Evolutionary conservation across 2,888 invertebrate species (phyloP), one percentile per base, ranked within the genome.

Genomic region (Lottia gigantea): DNA sequence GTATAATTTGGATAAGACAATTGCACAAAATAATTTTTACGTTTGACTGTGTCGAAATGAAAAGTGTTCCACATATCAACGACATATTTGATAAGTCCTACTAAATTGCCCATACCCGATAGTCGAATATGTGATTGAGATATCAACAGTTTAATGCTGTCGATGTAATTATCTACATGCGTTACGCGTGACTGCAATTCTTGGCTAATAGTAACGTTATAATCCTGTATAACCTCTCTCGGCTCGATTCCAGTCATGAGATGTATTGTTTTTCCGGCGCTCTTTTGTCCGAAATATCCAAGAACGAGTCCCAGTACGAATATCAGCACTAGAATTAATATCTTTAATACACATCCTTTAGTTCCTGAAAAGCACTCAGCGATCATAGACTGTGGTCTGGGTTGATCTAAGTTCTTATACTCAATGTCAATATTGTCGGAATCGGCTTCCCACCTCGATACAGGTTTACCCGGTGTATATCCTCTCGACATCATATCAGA

Each of bases 391-490:
- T 76, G 76, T 15, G 65, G 74, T 4, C 71, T 62, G 7, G 69
- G 77, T 61, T 77, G 78, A 72, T 85, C 85, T n/a, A 85, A 71
- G 72, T 84, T 83, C 71, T 82, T 82, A 70, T 85, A 85, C 70
- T 85, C 83, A 71, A 85, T 83, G 79, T 85, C 85, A 47, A 85
- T 83, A 75, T 83, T 83, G 71, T 85, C 85, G 0, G 84, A 82
- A 73, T 85, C 85, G 2, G 84, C 82, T 65, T 85, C 84, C 82
- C 84, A 85, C 46, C 85, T 65, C 0, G 85, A 83, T 40, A 85
- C 82, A 47, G 83, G 83, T 70, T 83, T 83, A 11, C 85, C 85
- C 6, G 83, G 83, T 12, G 83, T 83, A 75, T 85, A 85, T 16
- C 83, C 83, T 47, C 82, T 80, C 7, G 82, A 78, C 14, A 83